Evolutionary conservation across 1,140 invertebrate genomes (phyloP).

Genomic region (Sinonovacula constricta): DNA sequence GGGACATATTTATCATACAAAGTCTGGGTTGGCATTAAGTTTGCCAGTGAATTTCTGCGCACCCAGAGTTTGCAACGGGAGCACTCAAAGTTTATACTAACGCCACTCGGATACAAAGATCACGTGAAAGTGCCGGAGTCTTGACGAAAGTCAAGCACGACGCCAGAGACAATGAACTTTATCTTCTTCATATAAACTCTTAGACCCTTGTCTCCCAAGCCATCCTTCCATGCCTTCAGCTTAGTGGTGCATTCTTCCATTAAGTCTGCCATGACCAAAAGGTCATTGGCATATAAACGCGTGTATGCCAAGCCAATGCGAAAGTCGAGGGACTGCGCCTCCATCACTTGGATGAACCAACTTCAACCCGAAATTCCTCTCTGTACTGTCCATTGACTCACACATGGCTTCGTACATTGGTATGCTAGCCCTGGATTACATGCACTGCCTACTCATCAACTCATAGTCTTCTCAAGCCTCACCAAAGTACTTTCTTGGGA

Average conservation of each 20-base stretch:
- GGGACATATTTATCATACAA: too few species aligned
- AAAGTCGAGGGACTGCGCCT: too few species aligned
- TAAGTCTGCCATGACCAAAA: slow-evolving; percentile 19
- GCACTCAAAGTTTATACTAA: slow-evolving; percentile 11
- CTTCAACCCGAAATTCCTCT: slow-evolving; percentile 8
- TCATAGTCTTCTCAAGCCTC: background rate
- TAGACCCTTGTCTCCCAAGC: slow-evolving; percentile 15
- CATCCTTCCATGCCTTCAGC: too few species aligned
- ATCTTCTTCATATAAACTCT: too few species aligned
- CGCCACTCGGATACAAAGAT: slow-evolving; percentile 9
- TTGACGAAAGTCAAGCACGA: background rate
- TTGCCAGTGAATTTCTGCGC: slow-evolving; percentile 11
- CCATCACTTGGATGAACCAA: slow-evolving; percentile 22
- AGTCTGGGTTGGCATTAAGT: too few species aligned
- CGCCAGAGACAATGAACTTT: too few species aligned
- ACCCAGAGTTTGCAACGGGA: slow-evolving; percentile 2
- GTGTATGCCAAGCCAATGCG: background rate
- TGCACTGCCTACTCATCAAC: background rate
- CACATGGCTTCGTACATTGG: background rate
- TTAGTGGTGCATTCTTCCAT: background rate
- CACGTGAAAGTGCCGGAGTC: slow-evolving; percentile 1
- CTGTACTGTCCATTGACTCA: background rate
- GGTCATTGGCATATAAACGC: too few species aligned
- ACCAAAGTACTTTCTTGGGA: slow-evolving; percentile 6
- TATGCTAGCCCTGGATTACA: slow-evolving; percentile 13